Percentiles rank a stretch among this genome's conserved stretches.
phyloP scores from a whole-genome alignment of 1,140 invertebrate genomes.

The Hyles euphorbiae region DNA sequence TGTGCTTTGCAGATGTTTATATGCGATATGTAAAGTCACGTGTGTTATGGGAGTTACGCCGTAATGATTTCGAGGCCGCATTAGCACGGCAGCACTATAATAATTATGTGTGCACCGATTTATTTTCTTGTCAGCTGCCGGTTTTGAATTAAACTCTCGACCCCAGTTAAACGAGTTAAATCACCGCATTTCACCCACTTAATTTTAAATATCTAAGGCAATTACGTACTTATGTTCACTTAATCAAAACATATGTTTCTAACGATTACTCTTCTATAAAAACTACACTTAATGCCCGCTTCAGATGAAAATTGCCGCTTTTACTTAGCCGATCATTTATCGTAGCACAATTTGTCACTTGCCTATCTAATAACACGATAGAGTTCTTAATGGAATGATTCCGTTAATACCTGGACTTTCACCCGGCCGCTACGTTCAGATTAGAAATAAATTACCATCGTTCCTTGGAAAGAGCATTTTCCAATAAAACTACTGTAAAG shows the following conservation, averaged over 20 bases:
- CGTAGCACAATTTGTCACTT: slow-evolving; percentile 40
- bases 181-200: neutral
- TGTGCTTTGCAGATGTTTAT: slow-evolving; percentile 12
- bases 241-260: neutral
- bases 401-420: slow-evolving; percentile 41
- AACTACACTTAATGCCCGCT: slow-evolving; percentile 11
- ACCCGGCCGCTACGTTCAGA: slow-evolving; percentile 49
- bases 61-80: slow-evolving; percentile 17
- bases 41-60: slow-evolving; percentile 23
- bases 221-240: neutral
- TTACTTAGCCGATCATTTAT: slow-evolving; percentile 10
- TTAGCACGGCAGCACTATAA: neutral
- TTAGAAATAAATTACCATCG: slow-evolving; percentile 48
- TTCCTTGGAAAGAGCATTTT: slow-evolving; percentile 50
- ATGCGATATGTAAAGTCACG: slow-evolving; percentile 23
- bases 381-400: slow-evolving; percentile 31
- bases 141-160: too few relatives aligned
- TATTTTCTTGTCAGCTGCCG: too few relatives aligned
- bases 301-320: slow-evolving; percentile 13
- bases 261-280: slow-evolving; percentile 9
- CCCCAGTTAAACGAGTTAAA: slow-evolving; percentile 1
- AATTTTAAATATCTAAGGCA: neutral
- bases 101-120: slow-evolving; percentile 2
- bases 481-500: slow-evolving; percentile 62
- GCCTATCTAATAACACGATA: slow-evolving; percentile 21